These are phyloP conservation scores for Marmota flaviventris DNA, from an alignment of 2,113 vertebrate genomes.

Conservation along the genomic window DNA sequence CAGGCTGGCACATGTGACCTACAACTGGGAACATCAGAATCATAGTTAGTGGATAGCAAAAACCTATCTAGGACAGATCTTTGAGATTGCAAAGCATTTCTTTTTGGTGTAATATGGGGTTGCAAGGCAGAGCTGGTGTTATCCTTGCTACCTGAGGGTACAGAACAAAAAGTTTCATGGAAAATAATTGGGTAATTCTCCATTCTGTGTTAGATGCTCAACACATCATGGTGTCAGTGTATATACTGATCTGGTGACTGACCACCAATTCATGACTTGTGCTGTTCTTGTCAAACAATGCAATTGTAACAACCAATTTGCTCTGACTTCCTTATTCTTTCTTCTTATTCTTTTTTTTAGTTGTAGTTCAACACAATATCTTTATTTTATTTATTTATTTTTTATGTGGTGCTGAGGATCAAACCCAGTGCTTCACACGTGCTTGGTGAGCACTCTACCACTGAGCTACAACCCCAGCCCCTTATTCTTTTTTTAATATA, in stretches of 20 bases:
- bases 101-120: neutral
- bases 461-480: no score
- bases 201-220: neutral
- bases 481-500: neutral
- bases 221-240: neutral
- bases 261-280: neutral
- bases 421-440: no score
- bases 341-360: neutral
- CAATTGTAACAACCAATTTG: neutral
- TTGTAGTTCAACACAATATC: no score
- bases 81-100: neutral
- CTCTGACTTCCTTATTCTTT: neutral
- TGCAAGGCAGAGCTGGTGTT: neutral
- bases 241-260: neutral
- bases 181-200: neutral
- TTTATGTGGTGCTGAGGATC: no score
- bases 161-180: neutral
- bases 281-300: neutral
- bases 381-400: no score
- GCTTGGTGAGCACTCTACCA: no score
- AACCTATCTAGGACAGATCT: neutral
- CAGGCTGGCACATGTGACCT: neutral
- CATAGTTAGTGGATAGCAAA: neutral
- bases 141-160: neutral
- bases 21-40: neutral